Evolutionary conservation across 2,888 invertebrate species (phyloP).

Genomic region (Eugnorisma glareosa): DNA sequence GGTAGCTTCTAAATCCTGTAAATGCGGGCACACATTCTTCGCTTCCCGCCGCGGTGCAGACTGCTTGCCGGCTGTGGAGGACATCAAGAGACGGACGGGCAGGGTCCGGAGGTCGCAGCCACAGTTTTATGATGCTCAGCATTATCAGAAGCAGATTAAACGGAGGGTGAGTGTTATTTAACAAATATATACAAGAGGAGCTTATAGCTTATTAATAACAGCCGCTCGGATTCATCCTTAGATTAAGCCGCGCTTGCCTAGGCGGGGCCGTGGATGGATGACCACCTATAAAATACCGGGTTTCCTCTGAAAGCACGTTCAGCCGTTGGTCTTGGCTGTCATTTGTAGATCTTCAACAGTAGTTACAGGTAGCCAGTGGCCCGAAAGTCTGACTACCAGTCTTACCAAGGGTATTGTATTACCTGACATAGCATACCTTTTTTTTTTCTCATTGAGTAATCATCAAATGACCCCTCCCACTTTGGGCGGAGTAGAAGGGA

Average conservation of each 20-base stretch:
- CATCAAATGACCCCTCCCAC: too few species aligned
- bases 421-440: too few species aligned
- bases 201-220: not conserved
- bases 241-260: too few species aligned
- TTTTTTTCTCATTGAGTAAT: too few species aligned
- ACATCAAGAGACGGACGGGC: slow-evolving; percentile 92
- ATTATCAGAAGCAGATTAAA: slow-evolving; percentile 94
- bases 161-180: slow-evolving; percentile 87
- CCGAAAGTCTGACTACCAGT: too few species aligned
- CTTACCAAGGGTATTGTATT: not conserved
- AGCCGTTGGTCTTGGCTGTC: too few species aligned
- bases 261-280: too few species aligned
- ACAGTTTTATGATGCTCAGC: slow-evolving; percentile 95
- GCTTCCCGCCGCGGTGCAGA: slow-evolving; percentile 91
- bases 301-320: not conserved
- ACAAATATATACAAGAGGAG: too few species aligned
- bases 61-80: slow-evolving; percentile 85
- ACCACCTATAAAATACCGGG: not conserved
- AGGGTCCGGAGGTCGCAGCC: slow-evolving; percentile 94
- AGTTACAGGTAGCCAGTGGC: too few species aligned
- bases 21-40: slow-evolving; percentile 95
- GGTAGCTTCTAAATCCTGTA: slow-evolving; percentile 95
- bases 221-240: not conserved
- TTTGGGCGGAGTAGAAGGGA: too few species aligned
- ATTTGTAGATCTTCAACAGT: too few species aligned